Conservation (phyloP, 2,888 invertebrate species). For the Autographa pulchrina region DNA sequence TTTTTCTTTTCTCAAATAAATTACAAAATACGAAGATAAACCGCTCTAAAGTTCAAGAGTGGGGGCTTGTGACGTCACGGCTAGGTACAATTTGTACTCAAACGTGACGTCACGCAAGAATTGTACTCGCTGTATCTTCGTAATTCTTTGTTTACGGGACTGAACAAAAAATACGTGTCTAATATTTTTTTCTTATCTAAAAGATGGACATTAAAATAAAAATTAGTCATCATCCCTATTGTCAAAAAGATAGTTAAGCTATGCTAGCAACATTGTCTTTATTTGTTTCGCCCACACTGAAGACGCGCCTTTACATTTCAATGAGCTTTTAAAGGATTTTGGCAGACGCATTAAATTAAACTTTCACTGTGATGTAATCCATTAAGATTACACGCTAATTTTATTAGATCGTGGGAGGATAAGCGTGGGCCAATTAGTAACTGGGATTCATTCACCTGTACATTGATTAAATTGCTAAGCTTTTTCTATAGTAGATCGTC, state of each 20-base stretch:
- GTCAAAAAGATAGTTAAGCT: neutral
- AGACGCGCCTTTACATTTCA: neutral
- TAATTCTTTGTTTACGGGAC: too few relatives aligned
- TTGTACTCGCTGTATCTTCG: too few relatives aligned
- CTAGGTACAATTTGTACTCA: too few relatives aligned
- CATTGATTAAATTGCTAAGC: neutral
- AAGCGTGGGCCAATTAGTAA: neutral
- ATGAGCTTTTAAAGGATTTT: neutral
- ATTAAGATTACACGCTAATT: neutral
- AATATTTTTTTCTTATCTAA: too few relatives aligned
- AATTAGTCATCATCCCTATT: too few relatives aligned
- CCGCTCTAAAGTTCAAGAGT: too few relatives aligned
- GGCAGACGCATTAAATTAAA: neutral
- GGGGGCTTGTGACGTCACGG: too few relatives aligned
- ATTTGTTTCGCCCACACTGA: neutral
- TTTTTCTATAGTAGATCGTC: neutral
- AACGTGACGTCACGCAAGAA: too few relatives aligned
- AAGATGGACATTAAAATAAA: too few relatives aligned
- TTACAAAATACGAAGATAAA: too few relatives aligned
- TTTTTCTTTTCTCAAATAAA: too few relatives aligned
- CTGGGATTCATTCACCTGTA: neutral
- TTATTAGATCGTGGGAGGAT: neutral
- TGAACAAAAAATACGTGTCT: too few relatives aligned
- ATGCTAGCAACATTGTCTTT: neutral
- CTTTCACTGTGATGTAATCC: neutral